Evolutionary conservation across 2,797 vertebrate species (phyloP).

Genomic region (Pangasius macronema): DNA sequence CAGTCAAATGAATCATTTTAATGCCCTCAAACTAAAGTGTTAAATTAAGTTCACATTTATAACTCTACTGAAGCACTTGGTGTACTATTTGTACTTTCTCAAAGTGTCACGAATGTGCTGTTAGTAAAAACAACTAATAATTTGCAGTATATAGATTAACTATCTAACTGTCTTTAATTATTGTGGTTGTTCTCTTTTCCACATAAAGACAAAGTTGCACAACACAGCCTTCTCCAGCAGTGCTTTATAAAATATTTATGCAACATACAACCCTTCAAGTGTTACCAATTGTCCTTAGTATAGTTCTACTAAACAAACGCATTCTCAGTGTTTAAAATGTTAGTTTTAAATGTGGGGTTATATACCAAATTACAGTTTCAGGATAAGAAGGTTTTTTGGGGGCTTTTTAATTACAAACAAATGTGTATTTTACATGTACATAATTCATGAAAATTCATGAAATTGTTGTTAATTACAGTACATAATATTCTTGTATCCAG

Average conservation of each 20-base stretch:
- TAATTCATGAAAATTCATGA: background rate
- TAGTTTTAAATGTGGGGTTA: background rate
- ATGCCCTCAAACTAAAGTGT: background rate
- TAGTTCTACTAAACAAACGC: background rate
- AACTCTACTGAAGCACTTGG: background rate
- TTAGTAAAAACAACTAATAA: background rate
- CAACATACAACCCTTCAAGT: background rate
- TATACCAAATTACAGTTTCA: background rate
- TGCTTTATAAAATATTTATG: background rate
- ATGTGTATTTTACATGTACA: background rate
- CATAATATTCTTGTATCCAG: background rate
- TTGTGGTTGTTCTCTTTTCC: background rate
- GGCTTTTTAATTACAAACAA: no score
- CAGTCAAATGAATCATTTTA: background rate
- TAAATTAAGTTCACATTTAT: background rate
- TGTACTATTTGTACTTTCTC: background rate
- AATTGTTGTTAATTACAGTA: no score
- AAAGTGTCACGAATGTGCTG: background rate
- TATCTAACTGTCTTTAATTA: background rate
- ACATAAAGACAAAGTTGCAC: background rate
- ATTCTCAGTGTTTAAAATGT: background rate
- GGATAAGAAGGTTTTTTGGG: background rate
- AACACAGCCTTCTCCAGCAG: background rate
- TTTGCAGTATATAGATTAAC: background rate
- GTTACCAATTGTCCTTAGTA: background rate